Evolutionary conservation across 2,113 vertebrate genomes (phyloP).

Genomic region (Petrocephalus microphthalmus): DNA sequence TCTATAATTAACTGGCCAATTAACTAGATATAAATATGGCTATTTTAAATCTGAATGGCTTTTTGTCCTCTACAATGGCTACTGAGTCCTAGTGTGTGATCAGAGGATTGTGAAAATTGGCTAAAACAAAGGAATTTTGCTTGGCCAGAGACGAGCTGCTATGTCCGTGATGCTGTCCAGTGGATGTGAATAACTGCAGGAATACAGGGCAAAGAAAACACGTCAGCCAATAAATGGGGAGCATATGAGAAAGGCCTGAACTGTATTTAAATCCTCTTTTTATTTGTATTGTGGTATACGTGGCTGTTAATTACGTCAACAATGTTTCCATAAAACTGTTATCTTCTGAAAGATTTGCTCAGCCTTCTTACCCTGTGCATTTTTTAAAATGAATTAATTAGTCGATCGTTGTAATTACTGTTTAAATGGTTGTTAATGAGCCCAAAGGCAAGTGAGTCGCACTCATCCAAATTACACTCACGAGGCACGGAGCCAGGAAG

Average conservation of each 20-base stretch:
- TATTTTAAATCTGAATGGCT: conserved; percentile 39
- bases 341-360: conserved; percentile 59
- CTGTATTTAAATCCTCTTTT: conserved; percentile 47
- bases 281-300: conserved; percentile 50
- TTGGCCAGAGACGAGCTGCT: conserved; percentile 51
- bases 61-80: conserved; percentile 44
- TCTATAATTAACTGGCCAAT: conserved; percentile 49
- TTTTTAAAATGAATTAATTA: conserved; percentile 70
- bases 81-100: conserved; percentile 19
- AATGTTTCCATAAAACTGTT: conserved; percentile 55
- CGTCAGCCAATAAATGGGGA: conserved; percentile 41
- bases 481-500: conserved; percentile 64
- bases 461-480: conserved; percentile 69
- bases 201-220: conserved; percentile 18
- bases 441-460: conserved; percentile 69
- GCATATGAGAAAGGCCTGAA: conserved; percentile 38
- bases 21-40: conserved; percentile 43
- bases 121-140: conserved; percentile 50
- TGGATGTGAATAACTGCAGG: conserved; percentile 31
- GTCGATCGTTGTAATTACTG: conserved; percentile 72
- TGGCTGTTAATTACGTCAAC: conserved; percentile 61
- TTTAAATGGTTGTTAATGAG: conserved; percentile 75
- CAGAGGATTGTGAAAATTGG: conserved; percentile 38
- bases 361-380: conserved; percentile 52
- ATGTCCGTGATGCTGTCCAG: conserved; percentile 36